Conservation (phyloP, 2,113 vertebrate species). For the Falcunculus frontatus region DNA sequence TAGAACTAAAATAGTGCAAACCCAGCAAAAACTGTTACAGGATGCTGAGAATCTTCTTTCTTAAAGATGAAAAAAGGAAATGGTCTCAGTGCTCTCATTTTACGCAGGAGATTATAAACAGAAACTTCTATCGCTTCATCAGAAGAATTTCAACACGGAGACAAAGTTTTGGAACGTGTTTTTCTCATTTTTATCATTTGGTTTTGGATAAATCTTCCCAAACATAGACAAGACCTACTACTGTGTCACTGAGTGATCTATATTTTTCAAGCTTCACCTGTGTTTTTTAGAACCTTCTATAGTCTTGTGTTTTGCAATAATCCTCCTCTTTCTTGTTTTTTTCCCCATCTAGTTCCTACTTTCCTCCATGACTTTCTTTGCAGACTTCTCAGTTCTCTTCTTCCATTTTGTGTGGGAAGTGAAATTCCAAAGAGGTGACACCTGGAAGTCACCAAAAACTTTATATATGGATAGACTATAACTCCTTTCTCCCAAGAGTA, state of each 20-base stretch:
- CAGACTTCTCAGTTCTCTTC: neutral
- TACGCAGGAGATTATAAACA: neutral
- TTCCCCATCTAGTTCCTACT: neutral
- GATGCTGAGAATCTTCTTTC: neutral
- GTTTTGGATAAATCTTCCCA: neutral
- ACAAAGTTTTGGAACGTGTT: neutral
- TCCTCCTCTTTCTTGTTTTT: neutral
- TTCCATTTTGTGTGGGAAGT: neutral
- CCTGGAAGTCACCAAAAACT: neutral
- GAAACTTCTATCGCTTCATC: neutral
- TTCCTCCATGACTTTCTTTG: neutral
- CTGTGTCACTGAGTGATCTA: neutral
- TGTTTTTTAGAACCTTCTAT: neutral
- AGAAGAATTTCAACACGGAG: neutral
- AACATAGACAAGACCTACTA: neutral
- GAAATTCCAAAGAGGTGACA: neutral
- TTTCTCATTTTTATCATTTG: neutral
- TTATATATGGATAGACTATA: neutral
- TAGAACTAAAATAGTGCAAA: neutral
- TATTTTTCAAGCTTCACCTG: neutral
- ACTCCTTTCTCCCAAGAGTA: neutral
- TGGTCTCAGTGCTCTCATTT: neutral
- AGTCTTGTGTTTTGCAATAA: neutral
- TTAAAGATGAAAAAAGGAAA: neutral
- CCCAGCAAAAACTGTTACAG: neutral